These are phyloP conservation scores for Nudaria mundana DNA, from an alignment of 2,888 invertebrate genomes.

Conservation along the genomic window DNA sequence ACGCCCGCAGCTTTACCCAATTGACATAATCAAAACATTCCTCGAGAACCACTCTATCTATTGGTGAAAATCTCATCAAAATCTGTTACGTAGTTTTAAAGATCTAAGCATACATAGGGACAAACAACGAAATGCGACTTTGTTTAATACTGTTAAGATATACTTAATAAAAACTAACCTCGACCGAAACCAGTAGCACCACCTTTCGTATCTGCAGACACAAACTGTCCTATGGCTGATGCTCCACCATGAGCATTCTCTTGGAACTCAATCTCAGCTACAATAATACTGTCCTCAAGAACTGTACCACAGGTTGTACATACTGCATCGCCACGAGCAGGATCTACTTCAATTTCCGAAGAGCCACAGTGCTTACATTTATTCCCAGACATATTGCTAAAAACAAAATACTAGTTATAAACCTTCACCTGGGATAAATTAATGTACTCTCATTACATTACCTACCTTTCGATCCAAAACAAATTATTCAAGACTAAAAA, in stretches of 20 bases:
- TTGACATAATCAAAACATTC: too few species aligned
- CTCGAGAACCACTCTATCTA: too few species aligned
- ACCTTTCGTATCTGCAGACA: slow-evolving; percentile 93
- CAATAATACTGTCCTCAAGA: slow-evolving; percentile 97
- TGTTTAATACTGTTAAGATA: background rate
- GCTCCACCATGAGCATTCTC: slow-evolving; percentile 94
- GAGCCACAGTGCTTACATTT: slow-evolving; percentile 94
- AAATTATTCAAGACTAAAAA: too few species aligned
- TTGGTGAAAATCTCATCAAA: too few species aligned
- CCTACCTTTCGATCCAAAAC: background rate
- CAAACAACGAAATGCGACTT: background rate
- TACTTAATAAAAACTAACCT: slow-evolving; percentile 57
- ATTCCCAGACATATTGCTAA: slow-evolving; percentile 78
- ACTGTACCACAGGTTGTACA: slow-evolving; percentile 98
- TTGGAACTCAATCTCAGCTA: slow-evolving; percentile 97
- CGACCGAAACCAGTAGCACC: slow-evolving; percentile 91
- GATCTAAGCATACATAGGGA: too few species aligned
- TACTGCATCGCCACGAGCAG: slow-evolving; percentile 96
- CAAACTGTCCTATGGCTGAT: slow-evolving; percentile 96
- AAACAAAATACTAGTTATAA: slow-evolving; percentile 8
- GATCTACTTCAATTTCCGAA: slow-evolving; percentile 96
- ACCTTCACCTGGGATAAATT: too few species aligned
- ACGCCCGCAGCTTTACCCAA: too few species aligned
- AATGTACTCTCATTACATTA: too few species aligned
- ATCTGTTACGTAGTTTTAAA: too few species aligned